A percentile compares a stretch with the other conserved stretches of the same genome.
These are phyloP conservation scores for Rhyacophila evoluta DNA, from an alignment of 2,888 invertebrate species.

Conservation along the genomic window DNA sequence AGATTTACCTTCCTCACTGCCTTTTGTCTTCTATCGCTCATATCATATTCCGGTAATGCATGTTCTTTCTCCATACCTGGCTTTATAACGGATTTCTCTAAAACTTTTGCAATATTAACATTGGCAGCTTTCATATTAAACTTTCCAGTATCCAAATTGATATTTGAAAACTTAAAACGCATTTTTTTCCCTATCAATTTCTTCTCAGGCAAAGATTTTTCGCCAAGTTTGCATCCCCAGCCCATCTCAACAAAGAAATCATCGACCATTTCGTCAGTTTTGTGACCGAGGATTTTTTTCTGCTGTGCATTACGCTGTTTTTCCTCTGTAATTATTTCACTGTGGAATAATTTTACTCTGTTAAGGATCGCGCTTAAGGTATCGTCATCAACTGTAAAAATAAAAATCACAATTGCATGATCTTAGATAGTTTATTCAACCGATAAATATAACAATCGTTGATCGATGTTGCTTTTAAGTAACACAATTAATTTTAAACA, in stretches of 20 bases:
- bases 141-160: slow-evolving; percentile 63
- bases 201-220: slow-evolving; percentile 56
- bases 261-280: slow-evolving; percentile 62
- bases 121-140: slow-evolving; percentile 63
- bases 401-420: too few species aligned
- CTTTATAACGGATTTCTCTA: slow-evolving; percentile 74
- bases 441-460: too few species aligned
- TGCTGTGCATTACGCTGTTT: slow-evolving; percentile 60
- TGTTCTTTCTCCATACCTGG: slow-evolving; percentile 77
- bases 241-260: slow-evolving; percentile 65
- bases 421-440: too few species aligned
- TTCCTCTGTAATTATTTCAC: slow-evolving; percentile 61
- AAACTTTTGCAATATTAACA: slow-evolving; percentile 69
- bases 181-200: slow-evolving; percentile 49
- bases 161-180: slow-evolving; percentile 60
- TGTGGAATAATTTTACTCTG: slow-evolving; percentile 62
- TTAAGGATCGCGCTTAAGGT: slow-evolving; percentile 60
- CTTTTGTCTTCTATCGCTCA: slow-evolving; percentile 71
- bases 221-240: slow-evolving; percentile 61
- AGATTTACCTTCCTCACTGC: slow-evolving; percentile 69
- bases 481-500: too few species aligned
- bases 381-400: slow-evolving; percentile 64
- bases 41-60: slow-evolving; percentile 71
- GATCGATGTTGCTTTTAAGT: too few species aligned
- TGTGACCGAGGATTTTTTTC: slow-evolving; percentile 61